phyloP scores from a whole-genome alignment of 1,140 invertebrate species.

The Drosophila nigrodunni region DNA sequence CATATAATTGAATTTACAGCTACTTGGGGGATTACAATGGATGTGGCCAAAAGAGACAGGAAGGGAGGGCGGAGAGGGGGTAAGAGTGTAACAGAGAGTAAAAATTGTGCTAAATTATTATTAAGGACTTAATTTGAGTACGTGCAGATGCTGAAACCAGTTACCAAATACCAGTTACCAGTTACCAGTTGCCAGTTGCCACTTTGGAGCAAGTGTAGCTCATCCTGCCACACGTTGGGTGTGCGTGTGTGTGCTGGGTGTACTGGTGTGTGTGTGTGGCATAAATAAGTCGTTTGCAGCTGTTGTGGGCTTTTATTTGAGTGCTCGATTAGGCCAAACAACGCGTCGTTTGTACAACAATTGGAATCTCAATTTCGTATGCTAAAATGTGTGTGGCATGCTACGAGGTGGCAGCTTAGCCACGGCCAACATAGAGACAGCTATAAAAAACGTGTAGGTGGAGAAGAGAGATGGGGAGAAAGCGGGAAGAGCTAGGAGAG shows the following conservation, averaged over 20 bases:
- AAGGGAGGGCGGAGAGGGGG: not conserved
- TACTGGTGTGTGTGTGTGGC: slow-evolving; percentile 27
- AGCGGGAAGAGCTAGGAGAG: not conserved
- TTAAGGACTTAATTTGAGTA: slow-evolving; percentile 53
- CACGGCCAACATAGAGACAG: slow-evolving; percentile 29
- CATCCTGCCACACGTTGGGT: slow-evolving; percentile 1
- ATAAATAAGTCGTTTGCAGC: slow-evolving; percentile 80
- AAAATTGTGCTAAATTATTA: slow-evolving; percentile 47
- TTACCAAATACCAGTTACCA: slow-evolving; percentile 1
- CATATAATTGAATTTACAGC: slow-evolving; percentile 24
- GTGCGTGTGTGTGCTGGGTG: not conserved
- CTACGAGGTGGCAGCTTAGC: slow-evolving; percentile 30
- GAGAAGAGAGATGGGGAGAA: not conserved
- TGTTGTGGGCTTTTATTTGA: slow-evolving; percentile 70
- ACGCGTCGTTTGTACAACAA: slow-evolving; percentile 44
- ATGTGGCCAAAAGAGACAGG: not conserved
- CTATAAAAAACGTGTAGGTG: too few species aligned
- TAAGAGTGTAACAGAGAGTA: not conserved
- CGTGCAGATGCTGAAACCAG: slow-evolving; percentile 17
- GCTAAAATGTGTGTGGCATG: slow-evolving; percentile 25
- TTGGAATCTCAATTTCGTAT: slow-evolving; percentile 60
- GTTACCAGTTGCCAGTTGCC: not conserved
- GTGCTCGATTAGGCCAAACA: slow-evolving; percentile 47
- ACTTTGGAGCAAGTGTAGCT: not conserved
- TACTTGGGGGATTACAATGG: not conserved